Base-by-base conservation (phyloP, 2,888 invertebrate genomes). In the Meliscaeva auricollis region DNA sequence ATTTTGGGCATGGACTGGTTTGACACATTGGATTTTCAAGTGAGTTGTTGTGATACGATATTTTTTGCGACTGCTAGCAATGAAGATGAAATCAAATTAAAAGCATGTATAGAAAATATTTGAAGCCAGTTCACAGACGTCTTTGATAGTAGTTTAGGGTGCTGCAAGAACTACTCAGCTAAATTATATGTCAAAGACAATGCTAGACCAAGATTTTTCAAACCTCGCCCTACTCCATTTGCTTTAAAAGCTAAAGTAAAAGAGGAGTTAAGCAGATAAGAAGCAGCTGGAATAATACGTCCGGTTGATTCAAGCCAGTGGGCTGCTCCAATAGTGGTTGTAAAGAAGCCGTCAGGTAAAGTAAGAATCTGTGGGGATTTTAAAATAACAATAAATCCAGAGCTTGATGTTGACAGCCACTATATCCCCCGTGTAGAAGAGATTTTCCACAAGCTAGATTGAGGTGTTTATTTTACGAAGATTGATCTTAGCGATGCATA, bases 311-410 rank as follows among this genome's bases (percentile, higher is more conserved):
- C 52, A 54, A 54, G 52, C 5, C 30, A 54, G 52, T 30, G n/a
- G 30, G 30, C 52, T 30, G 30, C 26, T 30, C 52, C n/a, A 17
- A 56, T 56, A 1, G 56, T 56, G 9, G 32, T 56, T 0, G 32
- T 54, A 4, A 54, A 54, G 5, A 56, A 56, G 32, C 32, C 56
- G 32, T 56, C 56, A 17, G 56, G 56, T 17, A 56, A 35, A 32
- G 56, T 56, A n/a, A 56, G 56, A 5, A 56, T 56, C 15, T 56
- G 56, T 7, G 56, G 56, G 5, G 56, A 54, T 15, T 54, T 54
- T 9, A 54, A 54, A 30, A 30, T 54, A 54, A 54, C 52, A 30
- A 54, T 54, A 35, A 56, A 56, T 56, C 56, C 56, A 56, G 32
- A 56, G 56, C 32, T 56, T 35, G 17, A 56, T 17, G 32, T 35